Conservation (phyloP, 2,888 invertebrate species). For the Caenorhabditis sp. region DNA sequence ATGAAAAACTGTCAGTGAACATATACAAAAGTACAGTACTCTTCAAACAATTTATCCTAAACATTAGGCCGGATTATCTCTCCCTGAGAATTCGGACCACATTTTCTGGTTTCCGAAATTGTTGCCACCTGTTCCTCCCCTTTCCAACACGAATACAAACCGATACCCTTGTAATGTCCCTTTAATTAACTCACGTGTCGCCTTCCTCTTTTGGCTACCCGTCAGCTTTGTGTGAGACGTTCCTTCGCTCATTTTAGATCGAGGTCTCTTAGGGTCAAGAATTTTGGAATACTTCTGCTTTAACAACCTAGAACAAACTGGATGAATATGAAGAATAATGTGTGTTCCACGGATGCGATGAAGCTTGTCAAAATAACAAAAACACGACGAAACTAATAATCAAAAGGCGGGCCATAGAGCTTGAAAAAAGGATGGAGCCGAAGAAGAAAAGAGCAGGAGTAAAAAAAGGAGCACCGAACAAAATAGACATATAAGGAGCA, state of each 20-base stretch:
- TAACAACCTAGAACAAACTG: background rate
- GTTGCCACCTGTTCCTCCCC: background rate
- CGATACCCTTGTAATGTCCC: background rate
- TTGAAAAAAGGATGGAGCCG: background rate
- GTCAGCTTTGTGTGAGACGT: background rate
- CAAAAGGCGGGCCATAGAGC: constrained; percentile 3
- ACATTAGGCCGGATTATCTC: too few species aligned
- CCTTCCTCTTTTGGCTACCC: background rate
- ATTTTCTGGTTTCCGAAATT: too few species aligned
- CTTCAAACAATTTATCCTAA: too few species aligned
- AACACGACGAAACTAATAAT: background rate
- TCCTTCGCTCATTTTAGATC: background rate
- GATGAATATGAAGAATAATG: background rate
- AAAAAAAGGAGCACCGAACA: background rate
- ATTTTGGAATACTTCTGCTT: background rate
- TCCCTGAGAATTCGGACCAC: too few species aligned
- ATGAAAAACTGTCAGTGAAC: too few species aligned
- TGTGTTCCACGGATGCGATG: background rate
- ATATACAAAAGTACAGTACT: too few species aligned
- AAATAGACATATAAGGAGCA: constrained; percentile 12
- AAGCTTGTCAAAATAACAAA: background rate
- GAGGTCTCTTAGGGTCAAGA: background rate
- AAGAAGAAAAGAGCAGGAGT: background rate
- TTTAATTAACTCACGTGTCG: background rate
- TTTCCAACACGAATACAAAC: background rate